Evolutionary conservation across 2,888 invertebrate genomes (phyloP).

Genomic region (Ormyrus thymus): DNA sequence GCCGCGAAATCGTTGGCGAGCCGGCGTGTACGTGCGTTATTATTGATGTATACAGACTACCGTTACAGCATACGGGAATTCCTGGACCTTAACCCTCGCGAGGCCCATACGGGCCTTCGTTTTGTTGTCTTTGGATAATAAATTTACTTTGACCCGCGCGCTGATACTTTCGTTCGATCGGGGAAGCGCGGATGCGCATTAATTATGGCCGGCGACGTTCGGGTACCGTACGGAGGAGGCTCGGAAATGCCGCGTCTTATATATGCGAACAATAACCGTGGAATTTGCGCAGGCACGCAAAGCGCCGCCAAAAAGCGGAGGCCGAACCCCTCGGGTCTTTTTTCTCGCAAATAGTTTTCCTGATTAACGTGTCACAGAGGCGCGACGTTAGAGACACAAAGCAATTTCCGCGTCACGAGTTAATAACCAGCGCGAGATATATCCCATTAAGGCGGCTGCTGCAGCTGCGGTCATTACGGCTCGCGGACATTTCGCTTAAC

Average conservation of each 20-base stretch:
- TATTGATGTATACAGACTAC: conserved; percentile 48
- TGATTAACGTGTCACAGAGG: conserved; percentile 42
- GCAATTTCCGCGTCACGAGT: conserved; percentile 46
- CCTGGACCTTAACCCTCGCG: conserved; percentile 41
- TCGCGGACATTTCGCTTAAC: conserved; percentile 34
- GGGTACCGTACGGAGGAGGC: too few relatives aligned
- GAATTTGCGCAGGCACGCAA: too few relatives aligned
- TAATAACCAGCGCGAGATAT: conserved; percentile 29
- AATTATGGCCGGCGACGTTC: too few relatives aligned
- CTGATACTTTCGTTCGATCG: conserved; percentile 20
- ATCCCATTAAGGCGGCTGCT: conserved; percentile 16
- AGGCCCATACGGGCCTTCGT: neutral
- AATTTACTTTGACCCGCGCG: conserved; percentile 17
- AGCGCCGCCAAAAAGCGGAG: neutral
- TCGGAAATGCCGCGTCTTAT: too few relatives aligned
- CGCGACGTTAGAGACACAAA: conserved; percentile 16
- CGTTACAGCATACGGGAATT: conserved; percentile 41
- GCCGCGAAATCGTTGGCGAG: conserved; percentile 23
- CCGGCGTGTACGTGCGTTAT: conserved; percentile 9
- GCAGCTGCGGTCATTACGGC: conserved; percentile 18
- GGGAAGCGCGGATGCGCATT: neutral
- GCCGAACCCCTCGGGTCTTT: neutral
- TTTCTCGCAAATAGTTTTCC: conserved; percentile 32
- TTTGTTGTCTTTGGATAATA: conserved; percentile 25
- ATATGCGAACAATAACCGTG: too few relatives aligned